These are phyloP conservation scores for Borostomias antarcticus DNA, from an alignment of 2,797 vertebrate genomes.

Conservation along the genomic window DNA sequence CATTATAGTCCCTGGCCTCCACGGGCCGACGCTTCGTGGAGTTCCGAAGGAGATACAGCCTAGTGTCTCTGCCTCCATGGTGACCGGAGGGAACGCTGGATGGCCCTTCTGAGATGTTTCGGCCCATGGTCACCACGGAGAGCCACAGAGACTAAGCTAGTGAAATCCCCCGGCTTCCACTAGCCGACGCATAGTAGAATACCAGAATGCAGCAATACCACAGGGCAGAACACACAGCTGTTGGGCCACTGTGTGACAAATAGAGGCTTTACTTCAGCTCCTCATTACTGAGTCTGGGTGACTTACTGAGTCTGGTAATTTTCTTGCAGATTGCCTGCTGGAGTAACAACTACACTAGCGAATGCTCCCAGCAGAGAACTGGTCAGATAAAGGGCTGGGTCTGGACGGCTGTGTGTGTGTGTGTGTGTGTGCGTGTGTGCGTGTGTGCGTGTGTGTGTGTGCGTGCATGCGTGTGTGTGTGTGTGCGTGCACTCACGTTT, in stretches of 20 bases:
- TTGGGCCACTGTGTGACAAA: slow-evolving; percentile 50
- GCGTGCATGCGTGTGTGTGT: slow-evolving; percentile 2
- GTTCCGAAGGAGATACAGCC: too few relatives aligned
- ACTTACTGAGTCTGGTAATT: slow-evolving; percentile 70
- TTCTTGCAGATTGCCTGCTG: slow-evolving; percentile 74
- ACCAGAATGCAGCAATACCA: too few relatives aligned
- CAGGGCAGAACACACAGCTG: slow-evolving; percentile 33
- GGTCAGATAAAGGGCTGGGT: slow-evolving; percentile 68
- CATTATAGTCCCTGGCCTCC: too few relatives aligned
- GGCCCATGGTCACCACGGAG: too few relatives aligned
- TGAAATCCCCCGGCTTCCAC: too few relatives aligned
- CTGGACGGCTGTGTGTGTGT: slow-evolving; percentile 49
- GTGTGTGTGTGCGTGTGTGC: background rate
- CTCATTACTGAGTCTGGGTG: slow-evolving; percentile 70
- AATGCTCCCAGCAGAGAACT: slow-evolving; percentile 57
- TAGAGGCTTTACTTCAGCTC: slow-evolving; percentile 57
- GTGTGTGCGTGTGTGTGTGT: background rate
- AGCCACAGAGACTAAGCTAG: too few relatives aligned
- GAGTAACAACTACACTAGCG: slow-evolving; percentile 70
- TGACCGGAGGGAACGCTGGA: too few relatives aligned
- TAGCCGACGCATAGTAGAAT: too few relatives aligned
- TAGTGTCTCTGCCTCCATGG: too few relatives aligned
- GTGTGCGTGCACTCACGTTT: background rate
- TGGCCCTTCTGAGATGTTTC: too few relatives aligned
- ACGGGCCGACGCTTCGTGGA: too few relatives aligned